phyloP scores from a whole-genome alignment of 1,140 invertebrate species.

The Odontomachus brunneus region DNA sequence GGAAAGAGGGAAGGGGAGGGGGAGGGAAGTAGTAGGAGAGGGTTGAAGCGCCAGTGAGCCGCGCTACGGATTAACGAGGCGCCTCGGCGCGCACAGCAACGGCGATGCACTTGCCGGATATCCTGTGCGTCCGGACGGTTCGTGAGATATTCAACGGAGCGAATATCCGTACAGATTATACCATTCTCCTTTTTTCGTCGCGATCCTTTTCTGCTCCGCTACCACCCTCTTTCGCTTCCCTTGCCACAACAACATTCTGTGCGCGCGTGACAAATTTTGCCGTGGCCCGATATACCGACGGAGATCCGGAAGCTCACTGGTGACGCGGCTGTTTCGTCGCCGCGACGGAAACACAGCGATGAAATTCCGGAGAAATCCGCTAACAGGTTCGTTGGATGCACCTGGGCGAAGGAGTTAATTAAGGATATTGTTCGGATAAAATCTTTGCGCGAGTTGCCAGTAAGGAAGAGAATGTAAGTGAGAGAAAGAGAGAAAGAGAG shows the following conservation, averaged over 20 bases:
- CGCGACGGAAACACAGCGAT: too few species aligned
- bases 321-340: neutral
- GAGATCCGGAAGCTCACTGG: neutral
- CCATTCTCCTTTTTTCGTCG: constrained; percentile 67
- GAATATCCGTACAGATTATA: constrained; percentile 73
- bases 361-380: neutral
- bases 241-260: neutral
- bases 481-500: too few species aligned
- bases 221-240: neutral
- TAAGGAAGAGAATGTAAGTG: too few species aligned
- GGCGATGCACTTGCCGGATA: constrained; percentile 73
- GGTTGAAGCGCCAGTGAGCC: constrained; percentile 57
- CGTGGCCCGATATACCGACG: constrained; percentile 10
- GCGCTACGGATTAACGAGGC: constrained; percentile 69
- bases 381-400: neutral
- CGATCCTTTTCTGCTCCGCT: neutral
- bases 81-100: constrained; percentile 61
- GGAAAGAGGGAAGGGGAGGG: neutral
- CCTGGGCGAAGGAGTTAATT: neutral
- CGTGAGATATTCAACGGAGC: constrained; percentile 75
- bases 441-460: neutral
- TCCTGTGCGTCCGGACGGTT: constrained; percentile 67
- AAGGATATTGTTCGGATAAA: neutral
- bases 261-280: constrained; percentile 25
- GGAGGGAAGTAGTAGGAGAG: neutral